These are phyloP conservation scores for Drosophila demipolita DNA, from an alignment of 2,888 invertebrate genomes.

Conservation along the genomic window DNA sequence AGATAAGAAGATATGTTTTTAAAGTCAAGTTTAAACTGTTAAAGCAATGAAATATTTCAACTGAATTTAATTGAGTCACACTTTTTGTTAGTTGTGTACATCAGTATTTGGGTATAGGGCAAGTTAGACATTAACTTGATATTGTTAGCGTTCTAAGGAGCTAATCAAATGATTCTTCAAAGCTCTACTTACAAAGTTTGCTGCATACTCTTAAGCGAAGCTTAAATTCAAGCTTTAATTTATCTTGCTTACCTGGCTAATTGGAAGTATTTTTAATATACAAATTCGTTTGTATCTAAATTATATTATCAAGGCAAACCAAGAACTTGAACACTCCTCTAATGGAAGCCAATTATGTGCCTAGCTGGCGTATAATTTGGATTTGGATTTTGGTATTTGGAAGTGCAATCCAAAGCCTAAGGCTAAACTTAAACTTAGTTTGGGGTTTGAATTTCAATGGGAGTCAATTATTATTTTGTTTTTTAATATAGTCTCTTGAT, in stretches of 20 bases:
- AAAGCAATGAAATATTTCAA: neutral
- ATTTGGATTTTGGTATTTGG: neutral
- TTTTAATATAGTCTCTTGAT: neutral
- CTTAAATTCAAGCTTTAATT: neutral
- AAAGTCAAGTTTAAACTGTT: neutral
- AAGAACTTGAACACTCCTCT: slow-evolving; percentile 1
- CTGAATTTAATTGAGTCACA: neutral
- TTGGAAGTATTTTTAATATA: neutral
- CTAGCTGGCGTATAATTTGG: neutral
- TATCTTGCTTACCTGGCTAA: neutral
- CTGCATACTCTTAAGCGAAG: slow-evolving; percentile 36
- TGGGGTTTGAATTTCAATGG: neutral
- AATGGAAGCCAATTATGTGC: slow-evolving; percentile 10
- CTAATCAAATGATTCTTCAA: neutral
- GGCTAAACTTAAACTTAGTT: slow-evolving; percentile 2
- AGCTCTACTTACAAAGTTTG: neutral
- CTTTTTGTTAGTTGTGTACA: neutral
- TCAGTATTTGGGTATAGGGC: neutral
- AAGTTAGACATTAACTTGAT: neutral
- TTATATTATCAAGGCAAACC: slow-evolving; percentile 30
- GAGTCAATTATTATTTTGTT: neutral
- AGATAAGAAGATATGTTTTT: neutral
- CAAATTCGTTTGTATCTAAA: neutral
- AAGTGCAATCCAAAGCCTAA: neutral
- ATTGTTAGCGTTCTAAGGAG: slow-evolving; percentile 8